Evolutionary conservation across 2,888 invertebrate species (phyloP).

Genomic region (Tinea pellionella): DNA sequence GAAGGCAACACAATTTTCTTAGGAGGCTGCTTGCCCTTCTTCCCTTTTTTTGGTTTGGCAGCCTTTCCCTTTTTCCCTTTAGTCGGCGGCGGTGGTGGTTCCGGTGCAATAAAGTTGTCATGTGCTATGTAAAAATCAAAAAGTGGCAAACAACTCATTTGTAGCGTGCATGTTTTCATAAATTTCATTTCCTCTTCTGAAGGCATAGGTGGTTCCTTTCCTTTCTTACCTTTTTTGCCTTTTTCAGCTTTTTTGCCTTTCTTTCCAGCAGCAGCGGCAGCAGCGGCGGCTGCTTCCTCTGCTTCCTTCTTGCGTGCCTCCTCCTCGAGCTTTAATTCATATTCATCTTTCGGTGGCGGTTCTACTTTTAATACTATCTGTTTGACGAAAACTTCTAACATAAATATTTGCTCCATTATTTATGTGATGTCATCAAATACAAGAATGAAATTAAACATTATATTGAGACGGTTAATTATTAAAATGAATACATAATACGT

Average conservation of each 20-base stretch:
- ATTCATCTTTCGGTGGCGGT: slow-evolving; percentile 55
- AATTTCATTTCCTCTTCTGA: slow-evolving; percentile 61
- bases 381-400: slow-evolving; percentile 59
- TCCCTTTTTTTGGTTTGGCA: slow-evolving; percentile 35
- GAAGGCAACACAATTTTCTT: slow-evolving; percentile 44
- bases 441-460: neutral
- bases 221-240: slow-evolving; percentile 41
- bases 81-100: slow-evolving; percentile 45
- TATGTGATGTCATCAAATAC: neutral
- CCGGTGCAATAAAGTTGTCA: slow-evolving; percentile 55
- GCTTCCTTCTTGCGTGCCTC: slow-evolving; percentile 43
- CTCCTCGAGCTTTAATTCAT: slow-evolving; percentile 47
- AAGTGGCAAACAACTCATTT: slow-evolving; percentile 53
- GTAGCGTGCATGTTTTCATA: slow-evolving; percentile 55
- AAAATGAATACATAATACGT: neutral
- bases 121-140: slow-evolving; percentile 61
- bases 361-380: slow-evolving; percentile 53
- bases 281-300: slow-evolving; percentile 34
- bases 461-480: neutral
- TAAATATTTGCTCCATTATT: slow-evolving; percentile 60
- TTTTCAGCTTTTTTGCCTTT: slow-evolving; percentile 25
- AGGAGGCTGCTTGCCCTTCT: slow-evolving; percentile 21
- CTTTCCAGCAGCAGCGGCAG: slow-evolving; percentile 14
- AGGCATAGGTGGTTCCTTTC: slow-evolving; percentile 47
- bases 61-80: slow-evolving; percentile 24